Conservation (phyloP, 2,888 invertebrate genomes). For the Synanthedon vespiformis region DNA sequence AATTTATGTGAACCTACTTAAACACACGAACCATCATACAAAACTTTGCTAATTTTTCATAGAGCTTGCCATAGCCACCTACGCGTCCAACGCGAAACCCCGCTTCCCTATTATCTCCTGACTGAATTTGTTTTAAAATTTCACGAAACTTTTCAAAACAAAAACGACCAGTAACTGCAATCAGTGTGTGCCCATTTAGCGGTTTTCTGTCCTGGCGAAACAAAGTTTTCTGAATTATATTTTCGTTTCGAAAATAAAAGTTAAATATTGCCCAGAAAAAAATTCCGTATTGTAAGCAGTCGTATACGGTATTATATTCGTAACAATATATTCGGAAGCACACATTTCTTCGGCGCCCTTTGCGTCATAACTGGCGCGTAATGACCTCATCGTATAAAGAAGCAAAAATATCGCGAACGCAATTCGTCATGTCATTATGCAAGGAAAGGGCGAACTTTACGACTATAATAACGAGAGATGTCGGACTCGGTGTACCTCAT, state of each 20-base stretch:
- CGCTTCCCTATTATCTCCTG: constrained; percentile 59
- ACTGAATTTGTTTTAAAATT: constrained; percentile 59
- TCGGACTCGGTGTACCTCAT: constrained; percentile 57
- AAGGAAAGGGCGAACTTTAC: constrained; percentile 69
- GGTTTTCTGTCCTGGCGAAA: background rate
- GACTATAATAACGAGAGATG: constrained; percentile 68
- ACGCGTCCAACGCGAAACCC: constrained; percentile 60
- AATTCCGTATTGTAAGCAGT: background rate
- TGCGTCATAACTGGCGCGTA: constrained; percentile 45
- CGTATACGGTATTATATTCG: constrained; percentile 1
- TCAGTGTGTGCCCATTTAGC: background rate
- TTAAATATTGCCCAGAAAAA: background rate
- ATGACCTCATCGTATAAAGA: constrained; percentile 61
- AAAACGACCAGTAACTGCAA: constrained; percentile 15
- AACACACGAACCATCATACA: constrained; percentile 17
- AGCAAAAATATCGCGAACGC: constrained; percentile 65
- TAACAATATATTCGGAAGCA: constrained; percentile 24
- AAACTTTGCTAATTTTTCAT: constrained; percentile 66
- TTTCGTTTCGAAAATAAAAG: background rate
- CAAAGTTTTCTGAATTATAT: background rate
- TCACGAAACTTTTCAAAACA: constrained; percentile 29
- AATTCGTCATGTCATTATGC: constrained; percentile 71
- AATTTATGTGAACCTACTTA: too few species aligned
- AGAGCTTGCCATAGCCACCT: constrained; percentile 46
- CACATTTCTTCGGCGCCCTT: constrained; percentile 27